phyloP scores from a whole-genome alignment of 2,888 invertebrate species.

The Eurytoma adleriae region DNA sequence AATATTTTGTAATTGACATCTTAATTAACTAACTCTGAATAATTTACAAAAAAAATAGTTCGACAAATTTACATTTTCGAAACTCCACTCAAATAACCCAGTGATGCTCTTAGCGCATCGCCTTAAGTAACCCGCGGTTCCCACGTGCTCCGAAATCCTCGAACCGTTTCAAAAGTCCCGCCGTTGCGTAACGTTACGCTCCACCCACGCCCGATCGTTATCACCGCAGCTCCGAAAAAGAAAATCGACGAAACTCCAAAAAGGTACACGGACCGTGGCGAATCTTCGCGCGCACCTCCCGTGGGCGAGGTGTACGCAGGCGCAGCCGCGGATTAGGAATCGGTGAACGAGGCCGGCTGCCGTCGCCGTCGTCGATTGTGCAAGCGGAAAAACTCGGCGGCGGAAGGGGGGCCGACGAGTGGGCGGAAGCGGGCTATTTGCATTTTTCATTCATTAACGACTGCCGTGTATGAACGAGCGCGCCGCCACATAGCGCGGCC shows the following conservation, averaged over 20 bases:
- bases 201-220: not conserved
- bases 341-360: conserved; percentile 41
- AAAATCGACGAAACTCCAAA: too few species aligned
- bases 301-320: not conserved
- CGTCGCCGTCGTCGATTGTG: conserved; percentile 46
- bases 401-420: conserved; percentile 14
- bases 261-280: not conserved
- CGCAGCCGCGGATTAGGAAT: conserved; percentile 46
- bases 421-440: conserved; percentile 58
- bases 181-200: not conserved
- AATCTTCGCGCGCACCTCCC: not conserved
- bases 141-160: too few species aligned
- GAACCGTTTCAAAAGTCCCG: too few species aligned
- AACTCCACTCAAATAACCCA: too few species aligned
- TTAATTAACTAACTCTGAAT: too few species aligned
- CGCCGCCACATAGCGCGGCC: conserved; percentile 4
- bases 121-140: too few species aligned
- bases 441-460: conserved; percentile 58
- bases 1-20: too few species aligned
- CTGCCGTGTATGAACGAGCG: conserved; percentile 26
- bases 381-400: conserved; percentile 55
- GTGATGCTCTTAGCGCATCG: too few species aligned
- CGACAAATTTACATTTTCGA: too few species aligned
- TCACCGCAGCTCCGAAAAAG: not conserved
- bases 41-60: too few species aligned